Conservation (phyloP, 2,888 invertebrate species). For the Ditylenchus weischeri region DNA sequence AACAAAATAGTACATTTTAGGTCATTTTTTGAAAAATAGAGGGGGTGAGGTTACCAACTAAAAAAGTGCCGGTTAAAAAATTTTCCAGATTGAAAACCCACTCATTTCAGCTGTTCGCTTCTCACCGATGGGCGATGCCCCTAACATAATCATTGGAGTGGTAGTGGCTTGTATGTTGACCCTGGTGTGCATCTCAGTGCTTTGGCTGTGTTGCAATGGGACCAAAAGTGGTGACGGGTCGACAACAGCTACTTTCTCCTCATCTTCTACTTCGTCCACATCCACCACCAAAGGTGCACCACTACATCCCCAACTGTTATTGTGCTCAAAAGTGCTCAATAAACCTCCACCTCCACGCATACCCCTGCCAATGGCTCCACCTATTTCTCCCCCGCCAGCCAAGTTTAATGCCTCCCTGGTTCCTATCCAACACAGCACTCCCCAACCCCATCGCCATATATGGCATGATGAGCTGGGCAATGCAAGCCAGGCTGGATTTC, state of each 20-base stretch:
- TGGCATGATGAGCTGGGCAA: constrained; percentile 9
- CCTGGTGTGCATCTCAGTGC: constrained; percentile 17
- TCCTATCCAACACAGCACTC: not conserved
- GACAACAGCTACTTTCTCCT: constrained; percentile 11
- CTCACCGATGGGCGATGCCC: constrained; percentile 11
- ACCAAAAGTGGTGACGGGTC: not conserved
- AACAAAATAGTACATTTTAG: no score
- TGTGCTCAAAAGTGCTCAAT: not conserved
- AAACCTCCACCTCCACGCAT: constrained; percentile 50
- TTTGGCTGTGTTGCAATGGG: constrained; percentile 24
- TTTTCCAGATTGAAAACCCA: not conserved
- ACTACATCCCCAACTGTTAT: not conserved
- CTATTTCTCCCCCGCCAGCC: not conserved
- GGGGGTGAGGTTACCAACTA: no score
- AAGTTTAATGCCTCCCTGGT: not conserved
- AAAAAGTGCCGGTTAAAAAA: no score
- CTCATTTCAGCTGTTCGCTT: constrained; percentile 12
- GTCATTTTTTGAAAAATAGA: no score
- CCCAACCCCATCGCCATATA: constrained; percentile 9
- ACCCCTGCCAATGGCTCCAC: constrained; percentile 47
- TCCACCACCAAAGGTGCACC: constrained; percentile 6
- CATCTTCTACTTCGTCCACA: constrained; percentile 10
- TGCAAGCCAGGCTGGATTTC: not conserved
- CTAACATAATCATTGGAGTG: constrained; percentile 12
- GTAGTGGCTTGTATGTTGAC: constrained; percentile 12